Evolutionary conservation across 2,113 vertebrate species (phyloP).

Genomic region (Epinephelus moara): DNA sequence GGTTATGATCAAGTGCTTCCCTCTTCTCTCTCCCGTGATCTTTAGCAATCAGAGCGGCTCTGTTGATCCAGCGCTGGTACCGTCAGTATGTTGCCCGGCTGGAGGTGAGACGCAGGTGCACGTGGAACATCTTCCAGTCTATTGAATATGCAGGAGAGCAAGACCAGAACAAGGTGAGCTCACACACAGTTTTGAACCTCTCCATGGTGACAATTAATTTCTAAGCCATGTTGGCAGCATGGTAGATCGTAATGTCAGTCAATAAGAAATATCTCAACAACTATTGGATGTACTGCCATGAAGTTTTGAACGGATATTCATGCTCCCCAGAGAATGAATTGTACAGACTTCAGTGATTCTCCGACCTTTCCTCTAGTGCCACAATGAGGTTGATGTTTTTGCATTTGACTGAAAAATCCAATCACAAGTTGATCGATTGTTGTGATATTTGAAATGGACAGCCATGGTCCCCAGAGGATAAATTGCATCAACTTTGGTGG

Average conservation of each 20-base stretch:
- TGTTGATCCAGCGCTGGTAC: constrained; percentile 95
- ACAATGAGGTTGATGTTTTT: too few species aligned
- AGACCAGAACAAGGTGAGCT: constrained; percentile 92
- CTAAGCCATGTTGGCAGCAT: background rate
- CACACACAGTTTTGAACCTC: background rate
- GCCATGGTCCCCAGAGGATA: too few species aligned
- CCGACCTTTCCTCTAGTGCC: too few species aligned
- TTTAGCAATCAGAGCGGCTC: constrained; percentile 90
- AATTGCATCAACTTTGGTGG: too few species aligned
- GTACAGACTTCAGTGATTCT: too few species aligned
- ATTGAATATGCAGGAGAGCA: constrained; percentile 94
- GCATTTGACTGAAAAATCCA: too few species aligned
- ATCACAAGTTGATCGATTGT: too few species aligned
- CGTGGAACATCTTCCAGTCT: constrained; percentile 96
- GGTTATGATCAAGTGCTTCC: background rate
- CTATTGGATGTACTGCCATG: background rate
- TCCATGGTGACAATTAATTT: background rate
- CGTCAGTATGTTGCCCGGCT: constrained; percentile 89
- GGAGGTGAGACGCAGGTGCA: constrained; percentile 92
- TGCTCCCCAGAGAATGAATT: too few species aligned
- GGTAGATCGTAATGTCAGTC: background rate
- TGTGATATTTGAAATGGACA: too few species aligned
- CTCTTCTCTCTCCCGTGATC: background rate
- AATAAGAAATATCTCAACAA: background rate
- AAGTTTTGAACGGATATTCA: too few species aligned